A percentile compares a stretch with the other conserved stretches of the same genome.
phyloP scores from a whole-genome alignment of 2,888 invertebrate species.

The Resseliella maxima region DNA sequence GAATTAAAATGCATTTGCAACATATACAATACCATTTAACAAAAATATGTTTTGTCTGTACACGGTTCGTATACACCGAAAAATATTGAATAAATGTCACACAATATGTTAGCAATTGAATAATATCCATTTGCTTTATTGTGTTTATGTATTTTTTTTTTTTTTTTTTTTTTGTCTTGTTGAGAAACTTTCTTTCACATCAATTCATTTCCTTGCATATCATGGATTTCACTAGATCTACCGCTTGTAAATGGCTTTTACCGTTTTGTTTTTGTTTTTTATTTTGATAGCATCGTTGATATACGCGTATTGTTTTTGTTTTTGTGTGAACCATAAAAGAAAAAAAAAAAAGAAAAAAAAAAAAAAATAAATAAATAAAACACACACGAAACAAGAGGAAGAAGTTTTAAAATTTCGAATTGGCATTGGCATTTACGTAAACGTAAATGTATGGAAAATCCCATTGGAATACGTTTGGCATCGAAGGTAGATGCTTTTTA shows the following conservation, averaged over 20 bases:
- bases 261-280: not conserved
- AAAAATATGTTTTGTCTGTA: not conserved
- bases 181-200: not conserved
- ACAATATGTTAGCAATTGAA: not conserved
- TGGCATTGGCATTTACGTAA: too few species aligned
- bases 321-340: not conserved
- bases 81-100: not conserved
- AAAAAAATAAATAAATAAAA: too few species aligned
- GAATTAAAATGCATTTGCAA: not conserved
- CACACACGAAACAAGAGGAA: too few species aligned
- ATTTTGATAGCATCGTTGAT: too few species aligned
- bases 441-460: not conserved
- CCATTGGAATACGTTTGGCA: not conserved
- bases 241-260: not conserved
- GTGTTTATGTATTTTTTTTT: too few species aligned
- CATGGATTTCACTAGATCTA: not conserved
- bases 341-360: too few species aligned
- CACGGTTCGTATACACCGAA: not conserved
- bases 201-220: constrained; percentile 2
- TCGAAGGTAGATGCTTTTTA: not conserved
- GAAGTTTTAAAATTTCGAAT: too few species aligned
- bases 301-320: not conserved
- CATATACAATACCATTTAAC: not conserved
- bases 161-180: too few species aligned
- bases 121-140: not conserved